phyloP scores from a whole-genome alignment of 2,113 vertebrate species.

The Crocuta crocuta region DNA sequence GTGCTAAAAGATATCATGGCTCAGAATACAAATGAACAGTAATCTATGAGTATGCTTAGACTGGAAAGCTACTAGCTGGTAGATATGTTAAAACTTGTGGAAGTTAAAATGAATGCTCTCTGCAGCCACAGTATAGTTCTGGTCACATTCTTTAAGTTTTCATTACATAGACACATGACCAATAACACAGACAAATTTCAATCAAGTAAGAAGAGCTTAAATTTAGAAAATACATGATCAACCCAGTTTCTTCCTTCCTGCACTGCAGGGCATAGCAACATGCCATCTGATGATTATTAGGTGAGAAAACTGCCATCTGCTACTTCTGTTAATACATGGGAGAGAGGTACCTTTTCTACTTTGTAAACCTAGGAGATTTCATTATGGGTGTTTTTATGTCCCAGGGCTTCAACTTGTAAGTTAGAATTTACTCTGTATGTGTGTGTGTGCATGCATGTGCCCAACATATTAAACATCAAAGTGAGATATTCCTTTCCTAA shows the following conservation, averaged over 20 bases:
- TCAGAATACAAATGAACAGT: neutral
- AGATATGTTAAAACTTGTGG: neutral
- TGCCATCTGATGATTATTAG: slow-evolving; percentile 73
- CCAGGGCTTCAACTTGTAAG: neutral
- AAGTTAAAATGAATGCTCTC: neutral
- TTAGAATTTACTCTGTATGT: neutral
- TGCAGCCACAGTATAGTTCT: neutral
- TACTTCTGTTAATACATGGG: neutral
- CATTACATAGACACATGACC: neutral
- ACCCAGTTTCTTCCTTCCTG: slow-evolving; percentile 69
- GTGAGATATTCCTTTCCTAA: neutral
- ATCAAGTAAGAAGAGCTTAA: slow-evolving; percentile 58
- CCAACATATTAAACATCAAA: neutral
- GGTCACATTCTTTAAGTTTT: neutral
- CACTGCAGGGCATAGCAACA: slow-evolving; percentile 26
- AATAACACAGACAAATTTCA: neutral
- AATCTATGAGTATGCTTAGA: neutral
- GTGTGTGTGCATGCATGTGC: rapidly evolving
- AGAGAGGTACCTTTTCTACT: neutral
- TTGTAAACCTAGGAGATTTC: neutral
- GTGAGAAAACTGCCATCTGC: slow-evolving; percentile 70
- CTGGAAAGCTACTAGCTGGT: neutral
- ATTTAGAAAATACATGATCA: slow-evolving; percentile 58
- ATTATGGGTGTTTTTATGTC: neutral
- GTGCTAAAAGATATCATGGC: neutral